Conservation (phyloP, 2,797 vertebrate genomes). For the Pipistrellus pipistrellus region DNA sequence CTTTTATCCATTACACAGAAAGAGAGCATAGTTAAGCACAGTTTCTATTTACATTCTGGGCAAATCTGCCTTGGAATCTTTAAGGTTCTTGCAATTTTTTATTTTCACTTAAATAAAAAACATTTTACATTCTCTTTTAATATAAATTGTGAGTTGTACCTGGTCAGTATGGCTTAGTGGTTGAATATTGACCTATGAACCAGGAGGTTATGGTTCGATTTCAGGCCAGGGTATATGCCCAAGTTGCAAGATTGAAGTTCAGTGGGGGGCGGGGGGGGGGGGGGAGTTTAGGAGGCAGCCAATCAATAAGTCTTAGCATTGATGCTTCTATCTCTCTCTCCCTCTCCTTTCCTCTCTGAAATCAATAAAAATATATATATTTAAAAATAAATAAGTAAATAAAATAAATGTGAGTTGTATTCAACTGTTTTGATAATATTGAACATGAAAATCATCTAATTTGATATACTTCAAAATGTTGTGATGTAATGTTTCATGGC, state of each 20-base stretch:
- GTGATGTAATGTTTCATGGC: constrained; percentile 23
- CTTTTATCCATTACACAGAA: background rate
- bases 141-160: background rate
- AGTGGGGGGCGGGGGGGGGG: no score
- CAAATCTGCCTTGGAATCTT: background rate
- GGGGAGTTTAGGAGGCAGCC: no score
- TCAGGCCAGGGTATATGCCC: no score
- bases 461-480: background rate
- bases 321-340: no score
- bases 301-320: no score
- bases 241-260: no score
- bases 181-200: no score
- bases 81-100: background rate
- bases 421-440: background rate
- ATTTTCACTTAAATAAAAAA: constrained; percentile 38
- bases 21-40: background rate
- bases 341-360: no score
- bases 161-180: no score
- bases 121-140: background rate
- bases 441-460: background rate
- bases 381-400: no score
- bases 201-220: no score
- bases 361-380: no score
- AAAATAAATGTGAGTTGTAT: background rate
- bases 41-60: background rate